These are phyloP conservation scores for Archips xylosteana DNA, from an alignment of 2,888 invertebrate species.

Conservation along the genomic window DNA sequence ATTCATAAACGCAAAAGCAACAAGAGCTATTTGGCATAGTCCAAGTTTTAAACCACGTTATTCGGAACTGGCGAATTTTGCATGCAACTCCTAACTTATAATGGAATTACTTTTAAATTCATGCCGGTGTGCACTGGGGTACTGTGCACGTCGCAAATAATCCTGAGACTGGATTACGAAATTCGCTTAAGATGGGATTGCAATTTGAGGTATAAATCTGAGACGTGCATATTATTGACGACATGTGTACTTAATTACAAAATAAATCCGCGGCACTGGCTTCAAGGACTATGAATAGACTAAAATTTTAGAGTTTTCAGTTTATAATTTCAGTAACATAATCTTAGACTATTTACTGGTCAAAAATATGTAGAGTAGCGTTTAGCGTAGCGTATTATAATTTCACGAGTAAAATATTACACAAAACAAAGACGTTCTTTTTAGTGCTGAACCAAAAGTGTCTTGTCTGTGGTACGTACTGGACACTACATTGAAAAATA, in stretches of 20 bases:
- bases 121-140: slow-evolving; percentile 47
- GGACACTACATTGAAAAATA: no score
- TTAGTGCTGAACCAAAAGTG: no score
- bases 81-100: slow-evolving; percentile 69
- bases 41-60: slow-evolving; percentile 54
- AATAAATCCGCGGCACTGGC: not conserved
- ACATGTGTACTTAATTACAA: not conserved
- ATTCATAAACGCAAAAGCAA: not conserved
- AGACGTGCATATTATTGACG: not conserved
- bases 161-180: not conserved
- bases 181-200: not conserved
- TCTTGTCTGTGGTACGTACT: no score
- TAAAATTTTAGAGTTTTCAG: no score
- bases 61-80: slow-evolving; percentile 69
- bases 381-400: no score
- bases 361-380: no score
- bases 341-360: no score
- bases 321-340: no score
- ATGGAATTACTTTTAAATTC: slow-evolving; percentile 80
- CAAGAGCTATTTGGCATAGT: slow-evolving; percentile 15
- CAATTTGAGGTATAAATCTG: slow-evolving; percentile 4
- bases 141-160: slow-evolving; percentile 14
- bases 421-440: no score
- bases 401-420: no score
- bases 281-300: no score